Evolutionary conservation across 2,113 vertebrate species (phyloP), one percentile per base, ranked within the genome.

Genomic region (Platichthys flesus): DNA sequence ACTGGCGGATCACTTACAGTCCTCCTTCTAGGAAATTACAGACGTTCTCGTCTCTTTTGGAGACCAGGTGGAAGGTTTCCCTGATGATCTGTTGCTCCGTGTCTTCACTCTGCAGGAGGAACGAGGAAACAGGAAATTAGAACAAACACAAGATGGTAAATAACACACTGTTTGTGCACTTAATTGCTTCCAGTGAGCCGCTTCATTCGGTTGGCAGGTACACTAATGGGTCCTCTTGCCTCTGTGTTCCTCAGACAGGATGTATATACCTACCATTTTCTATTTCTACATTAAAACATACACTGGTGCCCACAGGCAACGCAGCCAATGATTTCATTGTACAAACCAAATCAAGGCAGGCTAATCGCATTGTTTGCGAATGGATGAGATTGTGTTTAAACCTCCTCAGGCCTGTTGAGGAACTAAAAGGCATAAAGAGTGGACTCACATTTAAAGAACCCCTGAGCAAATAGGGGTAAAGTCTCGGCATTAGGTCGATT

Each of bases 11-110:
- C n/a, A 96, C 98, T 96, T 96, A 99, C 97, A 99, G 90, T 93
- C 98, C 98, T 83, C 98, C 97, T 95, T 99, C 97, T 71, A 99
- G 94, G 92, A 99, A 99, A 89, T 99, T 99, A 93, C 98, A 99
- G 78, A 99, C 97, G 71, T 99, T 99, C 91, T 99, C 98, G 84
- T 99, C 98, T 89, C 98, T 92, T 93, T 99, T 99, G 0, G 98
- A 99, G 51, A 99, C 97, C 90, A 99, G 94, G 85, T 99, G 98
- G 92, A 99, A 99, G 65, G 98, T 99, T 95, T 99, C 98, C 93
- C 98, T 95, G 93, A 99, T 98, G 92, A 99, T 99, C 87, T 99
- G 98, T 73, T 99, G 98, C 81, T 99, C 97, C 0, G 95, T 99
- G 90, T 99, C 98, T 98, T 99, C 98, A 93, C 85, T 98, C 98